Base-by-base conservation (phyloP, 1,140 invertebrate genomes). In the Euura saliciscinereae region DNA sequence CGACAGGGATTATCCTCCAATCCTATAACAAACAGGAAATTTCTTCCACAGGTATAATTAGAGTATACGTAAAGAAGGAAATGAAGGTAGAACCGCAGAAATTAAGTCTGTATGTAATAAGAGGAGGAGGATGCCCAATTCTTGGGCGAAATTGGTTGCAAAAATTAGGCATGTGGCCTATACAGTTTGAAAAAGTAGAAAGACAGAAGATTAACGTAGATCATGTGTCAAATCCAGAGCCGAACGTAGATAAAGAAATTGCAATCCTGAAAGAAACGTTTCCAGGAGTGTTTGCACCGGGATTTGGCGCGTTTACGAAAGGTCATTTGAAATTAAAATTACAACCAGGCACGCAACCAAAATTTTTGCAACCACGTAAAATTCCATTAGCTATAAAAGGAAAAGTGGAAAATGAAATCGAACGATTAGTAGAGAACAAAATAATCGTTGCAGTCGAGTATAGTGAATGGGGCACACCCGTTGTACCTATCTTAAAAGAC, bases 401-500 rank as follows among this genome's bases (percentile, higher is more conserved):
- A n/a, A 45, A 51, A 11, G 68, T 70, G 3, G 44, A 51, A 11
- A 11, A 10, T 13, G 68, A 70, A 59, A 70, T 70, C n/a, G 68
- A 70, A 13, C 45, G 44, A 45, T 70, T 70, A n/a, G 68, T 70
- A 7, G 51, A 70, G 4, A 10, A 42, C 7, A 42, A 45, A 45
- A 70, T 70, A n/a, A 13, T 70, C 45, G 51, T 44, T n/a, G 28
- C 68, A n/a, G 68, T 69, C 43, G 43, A 69, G 11, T 44, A 44
- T 45, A 69, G 68, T 7, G n/a, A 69, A 69, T 69, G 68, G 86
- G 87, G 81, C 6, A 82, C 86, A 46, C 86, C 87, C 3, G 77
- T 90, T 4, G 88, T 89, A 1, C 78, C 87, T 0, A 84, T 90
- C 6, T 64, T 85, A 46, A 90, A 90, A 78, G 78, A 76, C 43